Evolutionary conservation across 2,797 vertebrate genomes (phyloP), one percentile per base, ranked within the genome.

Genomic region (Aplochiton taeniatus): DNA sequence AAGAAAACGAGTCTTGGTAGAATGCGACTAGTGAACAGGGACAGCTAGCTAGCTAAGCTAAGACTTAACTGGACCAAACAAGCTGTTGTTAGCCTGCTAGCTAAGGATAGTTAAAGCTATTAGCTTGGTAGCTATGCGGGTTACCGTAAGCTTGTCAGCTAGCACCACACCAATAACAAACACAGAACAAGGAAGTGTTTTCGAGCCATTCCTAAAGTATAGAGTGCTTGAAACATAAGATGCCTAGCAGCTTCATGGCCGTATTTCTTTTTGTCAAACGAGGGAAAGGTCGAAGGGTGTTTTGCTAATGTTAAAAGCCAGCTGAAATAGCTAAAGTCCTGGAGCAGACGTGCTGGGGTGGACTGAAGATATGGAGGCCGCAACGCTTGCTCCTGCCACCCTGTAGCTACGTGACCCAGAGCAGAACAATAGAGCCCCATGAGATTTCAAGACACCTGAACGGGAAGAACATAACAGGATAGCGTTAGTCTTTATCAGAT

Each of bases 301-400:
- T 41, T 18, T 11, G 66, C 12, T 46, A 61, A 20, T 50, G 9
- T 17, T 57, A 45, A 59, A 58, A 11, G 61, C 59, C 45, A 11
- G 48, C 61, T 60, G 77, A 75, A 78, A 42, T 41, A 78, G 55
- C 65, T 66, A 57, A 51, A 20, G 43, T 66, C 9, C 43, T 48
- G 76, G 72, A 63, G 59, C 61, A 68, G 48, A 48, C 45, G 68
- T 82, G 80, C 76, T 69, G 80, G 76, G 85, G 82, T 75, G 77
- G 76, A 80, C 74, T 85, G 81, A 78, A 74, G 19, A 67, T 80
- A 70, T 53, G 77, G 77, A 91, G 92, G 91, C 92, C 91, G 88
- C 88, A 87, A 67, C 58, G 59, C 57, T 85, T 85, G 83, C 85
- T 71, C 46, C 62, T 69, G 75, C 73, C 84, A 75, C 73, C 75